These are phyloP conservation scores for Antheraea assamensis DNA, from an alignment of 2,888 invertebrate species.

Conservation along the genomic window DNA sequence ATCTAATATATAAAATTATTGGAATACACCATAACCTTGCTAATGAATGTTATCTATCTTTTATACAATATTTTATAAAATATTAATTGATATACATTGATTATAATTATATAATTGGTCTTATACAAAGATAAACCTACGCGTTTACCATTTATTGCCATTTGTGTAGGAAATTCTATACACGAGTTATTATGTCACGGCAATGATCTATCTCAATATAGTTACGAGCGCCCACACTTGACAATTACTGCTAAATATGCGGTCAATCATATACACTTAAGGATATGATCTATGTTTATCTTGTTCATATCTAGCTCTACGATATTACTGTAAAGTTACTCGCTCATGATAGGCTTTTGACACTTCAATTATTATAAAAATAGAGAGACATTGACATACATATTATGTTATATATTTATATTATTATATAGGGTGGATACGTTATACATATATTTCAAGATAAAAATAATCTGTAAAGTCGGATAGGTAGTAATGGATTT, in stretches of 20 bases:
- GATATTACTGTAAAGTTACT: background rate
- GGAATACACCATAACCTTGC: background rate
- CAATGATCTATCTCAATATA: slow-evolving; percentile 48
- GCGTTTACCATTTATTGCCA: slow-evolving; percentile 36
- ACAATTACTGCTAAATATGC: slow-evolving; percentile 59
- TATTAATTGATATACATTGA: too few species aligned
- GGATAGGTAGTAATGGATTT: background rate
- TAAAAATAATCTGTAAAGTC: background rate
- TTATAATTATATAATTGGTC: slow-evolving; percentile 24
- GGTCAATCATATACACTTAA: slow-evolving; percentile 4
- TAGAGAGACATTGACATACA: too few species aligned
- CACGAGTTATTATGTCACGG: slow-evolving; percentile 47
- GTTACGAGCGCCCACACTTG: slow-evolving; percentile 57
- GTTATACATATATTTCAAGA: background rate
- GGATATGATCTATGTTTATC: slow-evolving; percentile 13
- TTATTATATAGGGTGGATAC: background rate
- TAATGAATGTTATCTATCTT: background rate
- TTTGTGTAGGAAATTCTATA: slow-evolving; percentile 58
- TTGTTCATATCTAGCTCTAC: background rate
- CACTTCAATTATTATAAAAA: background rate
- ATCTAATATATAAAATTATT: background rate
- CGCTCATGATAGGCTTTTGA: background rate
- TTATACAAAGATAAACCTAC: slow-evolving; percentile 25
- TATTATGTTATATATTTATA: background rate
- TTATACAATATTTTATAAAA: too few species aligned